Evolutionary conservation across 2,888 invertebrate genomes (phyloP).

Genomic region (Lasioglossum lativentre): DNA sequence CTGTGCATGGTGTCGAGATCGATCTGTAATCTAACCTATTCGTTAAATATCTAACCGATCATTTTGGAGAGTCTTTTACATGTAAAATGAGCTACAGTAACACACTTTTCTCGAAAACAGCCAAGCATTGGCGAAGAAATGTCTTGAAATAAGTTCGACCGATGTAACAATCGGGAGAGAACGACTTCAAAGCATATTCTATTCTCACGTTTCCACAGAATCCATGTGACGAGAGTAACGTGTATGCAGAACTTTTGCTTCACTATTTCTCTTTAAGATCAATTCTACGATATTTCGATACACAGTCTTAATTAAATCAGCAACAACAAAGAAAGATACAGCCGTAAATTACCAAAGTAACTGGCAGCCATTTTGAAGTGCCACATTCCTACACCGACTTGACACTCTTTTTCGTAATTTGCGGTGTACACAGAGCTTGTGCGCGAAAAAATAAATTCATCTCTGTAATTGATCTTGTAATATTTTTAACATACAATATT

Average conservation of each 20-base stretch:
- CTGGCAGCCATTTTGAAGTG: conserved; percentile 91
- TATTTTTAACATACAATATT: conserved; percentile 23
- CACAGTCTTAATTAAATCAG: conserved; percentile 65
- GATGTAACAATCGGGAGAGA: conserved; percentile 73
- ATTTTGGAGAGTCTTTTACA: conserved; percentile 30
- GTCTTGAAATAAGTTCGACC: conserved; percentile 69
- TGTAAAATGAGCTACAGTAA: conserved; percentile 28
- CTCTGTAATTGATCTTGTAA: conserved; percentile 41
- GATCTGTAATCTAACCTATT: conserved; percentile 66
- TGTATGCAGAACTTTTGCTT: conserved; percentile 68
- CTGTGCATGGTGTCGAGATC: conserved; percentile 45
- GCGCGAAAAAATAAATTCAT: conserved; percentile 59
- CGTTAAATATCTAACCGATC: conserved; percentile 43
- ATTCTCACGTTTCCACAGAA: conserved; percentile 72
- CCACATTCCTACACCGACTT: conserved; percentile 87
- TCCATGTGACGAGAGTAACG: conserved; percentile 62
- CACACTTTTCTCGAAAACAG: conserved; percentile 51
- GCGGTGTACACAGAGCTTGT: conserved; percentile 59
- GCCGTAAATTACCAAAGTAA: conserved; percentile 85
- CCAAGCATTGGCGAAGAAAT: conserved; percentile 47
- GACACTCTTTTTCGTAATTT: conserved; percentile 83
- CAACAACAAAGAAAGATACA: conserved; percentile 84
- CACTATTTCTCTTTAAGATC: conserved; percentile 70
- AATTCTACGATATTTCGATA: conserved; percentile 66
- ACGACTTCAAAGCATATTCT: conserved; percentile 80